phyloP scores from a whole-genome alignment of 2,797 vertebrate genomes.

The Pitangus sulphuratus region DNA sequence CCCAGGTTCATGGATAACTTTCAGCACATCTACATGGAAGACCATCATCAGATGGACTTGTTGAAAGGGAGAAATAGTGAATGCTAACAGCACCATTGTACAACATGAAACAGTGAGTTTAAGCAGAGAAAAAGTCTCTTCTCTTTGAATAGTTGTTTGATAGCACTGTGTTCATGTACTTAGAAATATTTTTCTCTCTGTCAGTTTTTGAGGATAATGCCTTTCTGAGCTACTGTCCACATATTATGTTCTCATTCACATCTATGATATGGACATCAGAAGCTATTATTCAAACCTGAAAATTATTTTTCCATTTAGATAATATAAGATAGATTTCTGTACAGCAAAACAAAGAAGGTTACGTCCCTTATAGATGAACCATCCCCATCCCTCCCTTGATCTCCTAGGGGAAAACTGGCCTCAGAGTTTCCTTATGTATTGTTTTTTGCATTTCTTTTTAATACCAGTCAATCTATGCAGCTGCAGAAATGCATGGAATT shows the following conservation, averaged over 20 bases:
- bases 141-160: background rate
- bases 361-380: background rate
- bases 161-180: background rate
- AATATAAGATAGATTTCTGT: background rate
- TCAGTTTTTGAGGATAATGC: background rate
- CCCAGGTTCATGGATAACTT: background rate
- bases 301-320: background rate
- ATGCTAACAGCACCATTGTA: rapidly evolving
- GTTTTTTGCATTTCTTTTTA: background rate
- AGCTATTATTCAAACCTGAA: background rate
- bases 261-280: background rate
- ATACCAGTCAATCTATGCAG: background rate
- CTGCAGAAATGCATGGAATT: background rate
- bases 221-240: background rate
- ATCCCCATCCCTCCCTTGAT: background rate
- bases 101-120: background rate
- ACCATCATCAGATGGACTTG: background rate
- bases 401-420: background rate
- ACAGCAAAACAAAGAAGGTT: background rate
- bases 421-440: background rate
- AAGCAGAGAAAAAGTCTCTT: background rate
- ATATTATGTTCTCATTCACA: background rate
- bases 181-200: background rate
- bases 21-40: background rate
- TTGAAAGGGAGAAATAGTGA: background rate